A percentile compares a stretch with the other conserved stretches of the same genome.
Evolutionary conservation across 2,888 invertebrate species (phyloP).

Genomic region (Lottia gigantea): DNA sequence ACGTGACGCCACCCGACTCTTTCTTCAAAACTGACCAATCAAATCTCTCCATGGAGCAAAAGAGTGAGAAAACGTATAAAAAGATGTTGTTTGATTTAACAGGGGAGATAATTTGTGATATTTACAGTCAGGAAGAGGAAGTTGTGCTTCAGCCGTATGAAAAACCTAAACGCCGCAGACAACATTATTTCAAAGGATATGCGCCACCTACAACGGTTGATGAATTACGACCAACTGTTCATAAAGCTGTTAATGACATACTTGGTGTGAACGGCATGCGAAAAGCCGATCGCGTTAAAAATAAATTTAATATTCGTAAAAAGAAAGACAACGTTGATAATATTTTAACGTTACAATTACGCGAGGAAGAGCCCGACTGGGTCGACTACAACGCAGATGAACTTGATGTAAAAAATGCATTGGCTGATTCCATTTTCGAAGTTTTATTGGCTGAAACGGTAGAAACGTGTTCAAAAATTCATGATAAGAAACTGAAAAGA

Average conservation of each 20-base stretch:
- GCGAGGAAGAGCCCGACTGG: constrained; percentile 80
- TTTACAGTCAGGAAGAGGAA: constrained; percentile 59
- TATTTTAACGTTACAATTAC: constrained; percentile 77
- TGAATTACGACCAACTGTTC: constrained; percentile 54
- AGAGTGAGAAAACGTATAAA: constrained; percentile 59
- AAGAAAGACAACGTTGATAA: constrained; percentile 78
- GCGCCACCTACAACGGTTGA: constrained; percentile 58
- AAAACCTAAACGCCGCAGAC: constrained; percentile 63
- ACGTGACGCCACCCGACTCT: constrained; percentile 44
- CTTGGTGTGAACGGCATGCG: constrained; percentile 55
- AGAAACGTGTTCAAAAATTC: constrained; percentile 54
- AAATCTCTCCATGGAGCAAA: constrained; percentile 42
- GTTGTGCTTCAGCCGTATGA: constrained; percentile 72
- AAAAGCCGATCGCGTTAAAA: constrained; percentile 36
- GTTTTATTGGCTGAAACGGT: constrained; percentile 72
- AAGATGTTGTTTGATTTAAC: constrained; percentile 65
- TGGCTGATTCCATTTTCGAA: constrained; percentile 73
- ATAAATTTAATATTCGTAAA: constrained; percentile 60
- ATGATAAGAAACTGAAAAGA: constrained; percentile 29
- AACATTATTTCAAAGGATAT: constrained; percentile 52
- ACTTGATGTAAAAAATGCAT: constrained; percentile 74
- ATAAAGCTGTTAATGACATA: constrained; percentile 50
- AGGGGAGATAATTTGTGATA: constrained; percentile 63
- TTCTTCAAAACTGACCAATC: constrained; percentile 43
- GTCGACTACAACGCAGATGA: constrained; percentile 80